These are phyloP conservation scores for Ammodramus savannarum DNA, from an alignment of 2,113 vertebrate species.

Conservation along the genomic window DNA sequence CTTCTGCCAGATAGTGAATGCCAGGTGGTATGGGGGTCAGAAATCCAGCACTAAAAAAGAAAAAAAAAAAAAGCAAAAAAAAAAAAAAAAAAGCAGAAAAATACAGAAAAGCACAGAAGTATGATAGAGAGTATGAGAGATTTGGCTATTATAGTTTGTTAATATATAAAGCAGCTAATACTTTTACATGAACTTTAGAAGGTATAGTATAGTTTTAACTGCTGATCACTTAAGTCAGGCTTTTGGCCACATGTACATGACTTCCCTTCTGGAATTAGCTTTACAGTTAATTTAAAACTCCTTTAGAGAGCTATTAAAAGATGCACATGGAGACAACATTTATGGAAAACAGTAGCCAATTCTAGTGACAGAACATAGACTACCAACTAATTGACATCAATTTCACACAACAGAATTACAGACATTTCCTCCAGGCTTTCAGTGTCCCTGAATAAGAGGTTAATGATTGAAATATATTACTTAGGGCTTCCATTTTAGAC, in stretches of 20 bases:
- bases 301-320: conserved; percentile 29
- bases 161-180: conserved; percentile 39
- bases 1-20: conserved; percentile 59
- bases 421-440: background rate
- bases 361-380: conserved; percentile 23
- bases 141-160: conserved; percentile 51
- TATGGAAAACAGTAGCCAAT: conserved; percentile 30
- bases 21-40: conserved; percentile 39
- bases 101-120: conserved; percentile 41
- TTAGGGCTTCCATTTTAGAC: conserved; percentile 42
- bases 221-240: background rate
- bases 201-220: conserved; percentile 43
- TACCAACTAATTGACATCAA: background rate
- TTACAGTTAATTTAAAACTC: conserved; percentile 52
- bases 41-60: background rate
- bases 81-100: background rate
- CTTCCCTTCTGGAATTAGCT: conserved; percentile 44
- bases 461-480: background rate
- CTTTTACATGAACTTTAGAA: conserved; percentile 52
- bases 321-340: conserved; percentile 10
- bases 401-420: conserved; percentile 3
- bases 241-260: background rate
- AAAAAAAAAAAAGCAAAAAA: too few species aligned
- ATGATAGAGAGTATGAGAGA: conserved; percentile 12
- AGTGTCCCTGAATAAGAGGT: background rate